Conservation (phyloP, 2,888 invertebrate genomes). For the Rosalia funebris region DNA sequence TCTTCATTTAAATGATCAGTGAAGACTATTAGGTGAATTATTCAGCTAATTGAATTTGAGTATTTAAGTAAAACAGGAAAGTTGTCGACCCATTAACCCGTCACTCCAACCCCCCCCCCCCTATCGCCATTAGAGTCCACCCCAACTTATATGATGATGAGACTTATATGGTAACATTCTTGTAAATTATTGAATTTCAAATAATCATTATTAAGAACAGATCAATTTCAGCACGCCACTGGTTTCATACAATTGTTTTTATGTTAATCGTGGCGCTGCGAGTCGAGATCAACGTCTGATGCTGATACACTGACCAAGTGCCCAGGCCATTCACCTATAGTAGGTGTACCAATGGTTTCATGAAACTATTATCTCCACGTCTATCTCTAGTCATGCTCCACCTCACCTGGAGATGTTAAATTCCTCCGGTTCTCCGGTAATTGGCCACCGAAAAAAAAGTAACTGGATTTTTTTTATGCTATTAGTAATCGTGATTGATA, state of each 20-base stretch:
- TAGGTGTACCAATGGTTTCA: constrained; percentile 42
- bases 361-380: constrained; percentile 34
- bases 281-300: constrained; percentile 41
- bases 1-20: no score
- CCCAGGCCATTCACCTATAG: constrained; percentile 51
- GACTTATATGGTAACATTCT: no score
- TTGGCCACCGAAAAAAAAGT: constrained; percentile 18
- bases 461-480: constrained; percentile 22
- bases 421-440: constrained; percentile 25
- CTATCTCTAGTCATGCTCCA: constrained; percentile 33
- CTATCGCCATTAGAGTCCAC: no score
- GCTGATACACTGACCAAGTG: constrained; percentile 53
- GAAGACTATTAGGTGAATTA: no score
- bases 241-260: constrained; percentile 22
- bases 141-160: no score
- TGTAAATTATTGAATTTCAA: no score
- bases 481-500: constrained; percentile 21
- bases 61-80: no score
- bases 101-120: no score
- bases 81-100: no score
- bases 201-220: no score
- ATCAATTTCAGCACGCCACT: constrained; percentile 31
- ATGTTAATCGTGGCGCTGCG: constrained; percentile 38
- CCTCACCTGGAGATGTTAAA: constrained; percentile 27
- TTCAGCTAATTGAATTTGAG: no score